phyloP scores from a whole-genome alignment of 1,140 invertebrate species.

The Dryas iulia region DNA sequence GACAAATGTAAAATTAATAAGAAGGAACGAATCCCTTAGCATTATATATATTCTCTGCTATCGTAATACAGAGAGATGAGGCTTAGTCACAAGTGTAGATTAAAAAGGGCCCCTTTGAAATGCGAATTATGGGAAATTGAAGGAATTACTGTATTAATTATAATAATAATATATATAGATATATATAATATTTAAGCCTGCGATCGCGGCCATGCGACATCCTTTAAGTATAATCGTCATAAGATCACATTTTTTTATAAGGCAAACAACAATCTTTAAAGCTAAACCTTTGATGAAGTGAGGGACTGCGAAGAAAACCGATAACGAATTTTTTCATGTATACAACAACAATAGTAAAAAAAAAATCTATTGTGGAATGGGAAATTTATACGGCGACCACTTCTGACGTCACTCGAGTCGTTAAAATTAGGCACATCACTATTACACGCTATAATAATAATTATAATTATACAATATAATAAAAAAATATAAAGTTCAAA shows the following conservation, averaged over 20 bases:
- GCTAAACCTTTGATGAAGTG: slow-evolving; percentile 71
- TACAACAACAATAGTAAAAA: slow-evolving; percentile 25
- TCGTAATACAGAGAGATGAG: no score
- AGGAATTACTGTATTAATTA: no score
- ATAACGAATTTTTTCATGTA: slow-evolving; percentile 53
- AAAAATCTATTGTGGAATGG: slow-evolving; percentile 54
- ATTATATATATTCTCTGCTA: no score
- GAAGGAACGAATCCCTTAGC: no score
- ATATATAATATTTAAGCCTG: slow-evolving; percentile 12
- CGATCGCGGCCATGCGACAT: slow-evolving; percentile 51
- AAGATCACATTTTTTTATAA: slow-evolving; percentile 80
- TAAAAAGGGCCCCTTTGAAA: no score
- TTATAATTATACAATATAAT: no score
- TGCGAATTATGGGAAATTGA: no score
- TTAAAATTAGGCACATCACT: slow-evolving; percentile 1
- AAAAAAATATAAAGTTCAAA: background rate
- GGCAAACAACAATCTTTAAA: slow-evolving; percentile 80
- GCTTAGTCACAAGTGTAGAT: no score
- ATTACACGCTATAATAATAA: no score
- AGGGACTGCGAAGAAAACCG: slow-evolving; percentile 47
- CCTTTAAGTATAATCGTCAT: slow-evolving; percentile 76
- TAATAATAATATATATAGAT: no score
- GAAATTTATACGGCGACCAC: slow-evolving; percentile 36
- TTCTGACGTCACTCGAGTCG: slow-evolving; percentile 31
- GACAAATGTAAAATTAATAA: background rate